phyloP scores from a whole-genome alignment of 2,888 invertebrate species.

The Himalopsyche japonica region DNA sequence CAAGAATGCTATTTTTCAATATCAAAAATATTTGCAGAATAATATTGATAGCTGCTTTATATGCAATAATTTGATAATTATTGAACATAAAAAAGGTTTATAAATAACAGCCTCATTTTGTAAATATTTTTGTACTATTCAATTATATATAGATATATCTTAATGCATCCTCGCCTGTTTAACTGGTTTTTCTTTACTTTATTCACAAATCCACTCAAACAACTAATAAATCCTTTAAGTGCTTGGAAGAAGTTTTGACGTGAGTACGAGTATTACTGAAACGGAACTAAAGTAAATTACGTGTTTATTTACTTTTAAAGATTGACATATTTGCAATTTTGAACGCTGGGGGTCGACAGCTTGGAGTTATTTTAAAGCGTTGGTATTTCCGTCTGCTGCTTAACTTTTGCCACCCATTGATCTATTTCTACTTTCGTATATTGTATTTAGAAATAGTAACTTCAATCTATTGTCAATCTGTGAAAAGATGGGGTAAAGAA shows the following conservation, averaged over 20 bases:
- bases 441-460: background rate
- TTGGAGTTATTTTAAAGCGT: background rate
- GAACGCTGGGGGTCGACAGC: background rate
- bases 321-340: background rate
- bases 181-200: background rate
- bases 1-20: too few species aligned
- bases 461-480: too few species aligned
- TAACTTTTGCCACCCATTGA: background rate
- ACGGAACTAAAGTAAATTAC: background rate
- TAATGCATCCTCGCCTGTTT: too few species aligned
- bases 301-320: background rate
- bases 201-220: background rate
- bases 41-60: too few species aligned
- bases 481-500: too few species aligned
- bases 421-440: background rate
- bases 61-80: too few species aligned
- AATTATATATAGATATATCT: too few species aligned
- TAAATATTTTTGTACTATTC: too few species aligned
- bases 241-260: background rate
- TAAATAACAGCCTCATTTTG: too few species aligned
- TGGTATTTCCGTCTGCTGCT: background rate
- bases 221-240: background rate
- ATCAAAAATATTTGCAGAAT: too few species aligned
- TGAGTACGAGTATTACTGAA: background rate
- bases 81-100: too few species aligned